Base-by-base conservation (phyloP, 1,140 invertebrate species). In the Bombus pyrosoma region DNA sequence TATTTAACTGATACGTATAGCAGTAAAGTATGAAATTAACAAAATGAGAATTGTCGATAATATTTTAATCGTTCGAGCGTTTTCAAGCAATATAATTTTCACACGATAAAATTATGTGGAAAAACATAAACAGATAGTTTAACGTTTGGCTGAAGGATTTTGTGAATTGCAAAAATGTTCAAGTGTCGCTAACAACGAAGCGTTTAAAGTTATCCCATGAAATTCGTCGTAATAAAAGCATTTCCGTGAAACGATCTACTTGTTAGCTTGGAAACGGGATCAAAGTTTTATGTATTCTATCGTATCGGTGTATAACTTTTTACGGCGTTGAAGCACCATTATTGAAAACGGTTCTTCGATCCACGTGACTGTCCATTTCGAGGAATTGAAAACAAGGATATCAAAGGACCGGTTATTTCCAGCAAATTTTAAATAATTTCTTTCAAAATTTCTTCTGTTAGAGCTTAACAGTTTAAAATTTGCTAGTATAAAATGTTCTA, bases 181-280 rank as follows among this genome's bases (percentile, higher is more conserved):
- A 28, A 41, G 37, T 25, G 68, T 12, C 25, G 68, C 25, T 13
- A 28, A 34, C 13, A 71, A 71, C 37, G 13, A 74, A 37, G 5
- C 13, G 28, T 34, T 2, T 10, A 5, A 18, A 10, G 9, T 8
- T 47, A 37, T 39, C 43, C 12, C 28, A 15, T 5, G 68, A 72
- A 75, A 34, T 75, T 75, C 74, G 37, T 68, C 41, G 82, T 25
- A 43, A 83, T 78, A 83, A 83, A 83, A 77, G 32, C 72, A 39
- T 57, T 69, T 77, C 47, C 43, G 3, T 32, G 71, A 37, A 76
- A 83, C 81, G 57, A 76, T 83, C 72, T 76, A 53, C 39, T 83
- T 37, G 71, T 43, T 76, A 43, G 32, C 57, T 64, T 22, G 81
- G 28, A 59, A 83, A 77, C 43, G 43, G 25, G 74, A 77, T 83